Conservation (phyloP, 2,113 vertebrate genomes). For the Phrynosoma blainvillii region DNA sequence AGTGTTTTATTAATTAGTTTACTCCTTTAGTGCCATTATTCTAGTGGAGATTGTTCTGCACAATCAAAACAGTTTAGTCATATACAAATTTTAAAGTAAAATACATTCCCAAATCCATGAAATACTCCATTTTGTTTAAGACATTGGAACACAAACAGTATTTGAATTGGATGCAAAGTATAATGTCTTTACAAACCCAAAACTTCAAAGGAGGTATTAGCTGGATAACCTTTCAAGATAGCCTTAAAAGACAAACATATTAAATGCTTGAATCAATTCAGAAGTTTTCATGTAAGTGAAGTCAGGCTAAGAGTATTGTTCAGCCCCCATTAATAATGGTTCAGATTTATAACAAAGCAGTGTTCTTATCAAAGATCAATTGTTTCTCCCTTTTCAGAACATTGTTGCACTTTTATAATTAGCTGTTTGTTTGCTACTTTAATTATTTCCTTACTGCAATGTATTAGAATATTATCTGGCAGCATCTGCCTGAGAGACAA, state of each 20-base stretch:
- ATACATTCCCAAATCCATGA: conserved; percentile 34
- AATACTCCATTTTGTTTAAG: conserved; percentile 42
- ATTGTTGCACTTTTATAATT: conserved; percentile 1
- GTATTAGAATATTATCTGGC: fast-evolving
- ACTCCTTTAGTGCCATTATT: conserved; percentile 41
- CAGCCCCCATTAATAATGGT: conserved; percentile 17
- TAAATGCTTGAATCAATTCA: conserved; percentile 33
- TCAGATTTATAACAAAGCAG: neutral
- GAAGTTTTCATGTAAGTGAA: conserved; percentile 19
- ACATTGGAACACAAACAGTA: conserved; percentile 39
- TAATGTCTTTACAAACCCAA: conserved; percentile 34
- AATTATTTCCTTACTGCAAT: neutral
- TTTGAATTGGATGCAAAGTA: conserved; percentile 41
- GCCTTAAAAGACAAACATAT: conserved; percentile 50
- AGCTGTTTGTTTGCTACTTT: neutral
- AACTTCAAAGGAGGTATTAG: conserved; percentile 54
- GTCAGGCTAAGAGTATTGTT: neutral
- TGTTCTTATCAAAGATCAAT: neutral
- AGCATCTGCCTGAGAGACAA: neutral
- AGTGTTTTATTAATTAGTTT: conserved; percentile 65
- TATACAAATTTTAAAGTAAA: conserved; percentile 58
- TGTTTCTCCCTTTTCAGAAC: neutral
- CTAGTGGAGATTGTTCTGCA: conserved; percentile 33
- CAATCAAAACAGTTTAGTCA: conserved; percentile 47
- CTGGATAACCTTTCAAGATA: conserved; percentile 57